Conservation (phyloP, 2,797 vertebrate species). For the Danio albolineatus region DNA sequence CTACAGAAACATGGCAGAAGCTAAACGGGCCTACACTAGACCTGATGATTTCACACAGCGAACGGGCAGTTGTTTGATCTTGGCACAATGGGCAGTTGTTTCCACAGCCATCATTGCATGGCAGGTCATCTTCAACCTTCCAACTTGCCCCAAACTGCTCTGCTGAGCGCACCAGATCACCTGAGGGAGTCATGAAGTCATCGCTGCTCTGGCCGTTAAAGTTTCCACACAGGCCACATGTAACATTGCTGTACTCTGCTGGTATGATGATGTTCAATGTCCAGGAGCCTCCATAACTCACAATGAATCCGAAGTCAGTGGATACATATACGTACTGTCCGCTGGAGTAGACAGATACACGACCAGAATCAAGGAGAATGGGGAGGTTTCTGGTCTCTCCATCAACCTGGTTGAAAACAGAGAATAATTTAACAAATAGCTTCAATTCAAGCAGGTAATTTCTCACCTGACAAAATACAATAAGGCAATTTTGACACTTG, state of each 20-base stretch:
- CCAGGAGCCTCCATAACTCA: constrained; percentile 75
- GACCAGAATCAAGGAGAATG: constrained; percentile 64
- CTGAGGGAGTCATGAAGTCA: constrained; percentile 74
- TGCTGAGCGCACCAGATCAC: constrained; percentile 5
- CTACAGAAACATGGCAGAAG: constrained; percentile 71
- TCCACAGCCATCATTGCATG: constrained; percentile 70
- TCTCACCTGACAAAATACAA: no score
- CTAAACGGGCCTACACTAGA: constrained; percentile 72
- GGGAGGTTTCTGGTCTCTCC: constrained; percentile 70
- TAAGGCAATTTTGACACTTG: no score
- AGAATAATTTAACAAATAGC: not conserved
- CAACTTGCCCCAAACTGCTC: constrained; percentile 67
- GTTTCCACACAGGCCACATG: constrained; percentile 84
- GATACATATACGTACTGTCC: constrained; percentile 71
- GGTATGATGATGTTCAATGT: constrained; percentile 75
- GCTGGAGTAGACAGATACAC: constrained; percentile 70
- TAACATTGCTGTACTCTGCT: constrained; percentile 66
- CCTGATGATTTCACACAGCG: constrained; percentile 74
- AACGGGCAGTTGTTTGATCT: not conserved
- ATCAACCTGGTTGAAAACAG: constrained; percentile 58
- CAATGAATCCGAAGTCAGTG: constrained; percentile 72
- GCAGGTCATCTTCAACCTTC: constrained; percentile 65
- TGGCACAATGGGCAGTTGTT: constrained; percentile 66
- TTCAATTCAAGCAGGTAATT: no score
- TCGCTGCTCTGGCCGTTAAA: constrained; percentile 78